phyloP scores from a whole-genome alignment of 1,140 invertebrate species.

The Galendromus occidentalis region DNA sequence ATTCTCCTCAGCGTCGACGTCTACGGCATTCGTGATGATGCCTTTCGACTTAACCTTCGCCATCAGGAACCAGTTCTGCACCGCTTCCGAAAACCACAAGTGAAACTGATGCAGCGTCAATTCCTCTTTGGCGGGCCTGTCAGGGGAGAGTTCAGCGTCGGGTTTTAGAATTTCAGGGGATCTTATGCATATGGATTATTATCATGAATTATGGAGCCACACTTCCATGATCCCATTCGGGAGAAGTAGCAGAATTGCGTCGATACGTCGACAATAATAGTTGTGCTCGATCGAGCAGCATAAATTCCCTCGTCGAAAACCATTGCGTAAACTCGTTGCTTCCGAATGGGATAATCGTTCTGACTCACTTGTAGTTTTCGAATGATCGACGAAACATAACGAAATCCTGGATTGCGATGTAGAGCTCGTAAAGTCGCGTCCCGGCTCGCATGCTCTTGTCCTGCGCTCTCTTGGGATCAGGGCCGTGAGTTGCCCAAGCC shows the following conservation, averaged over 20 bases:
- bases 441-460: constrained; percentile 36
- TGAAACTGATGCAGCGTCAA: constrained; percentile 48
- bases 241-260: too few relatives aligned
- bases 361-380: not conserved
- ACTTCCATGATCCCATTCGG: too few relatives aligned
- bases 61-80: constrained; percentile 61
- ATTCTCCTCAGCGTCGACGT: constrained; percentile 24
- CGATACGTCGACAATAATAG: too few relatives aligned
- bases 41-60: constrained; percentile 60
- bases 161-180: too few relatives aligned
- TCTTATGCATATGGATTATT: too few relatives aligned
- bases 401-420: constrained; percentile 67
- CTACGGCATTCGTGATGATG: constrained; percentile 66
- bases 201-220: too few relatives aligned
- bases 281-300: too few relatives aligned
- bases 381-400: constrained; percentile 35
- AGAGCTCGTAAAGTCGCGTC: constrained; percentile 75
- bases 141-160: not conserved
- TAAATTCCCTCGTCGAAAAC: too few relatives aligned
- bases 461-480: not conserved
- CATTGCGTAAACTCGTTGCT: too few relatives aligned
- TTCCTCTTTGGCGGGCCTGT: constrained; percentile 17
- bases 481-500: not conserved
- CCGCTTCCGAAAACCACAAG: constrained; percentile 59
- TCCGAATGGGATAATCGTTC: too few relatives aligned